phyloP scores from a whole-genome alignment of 1,140 invertebrate genomes.

The Muscidifurax raptorellus region DNA sequence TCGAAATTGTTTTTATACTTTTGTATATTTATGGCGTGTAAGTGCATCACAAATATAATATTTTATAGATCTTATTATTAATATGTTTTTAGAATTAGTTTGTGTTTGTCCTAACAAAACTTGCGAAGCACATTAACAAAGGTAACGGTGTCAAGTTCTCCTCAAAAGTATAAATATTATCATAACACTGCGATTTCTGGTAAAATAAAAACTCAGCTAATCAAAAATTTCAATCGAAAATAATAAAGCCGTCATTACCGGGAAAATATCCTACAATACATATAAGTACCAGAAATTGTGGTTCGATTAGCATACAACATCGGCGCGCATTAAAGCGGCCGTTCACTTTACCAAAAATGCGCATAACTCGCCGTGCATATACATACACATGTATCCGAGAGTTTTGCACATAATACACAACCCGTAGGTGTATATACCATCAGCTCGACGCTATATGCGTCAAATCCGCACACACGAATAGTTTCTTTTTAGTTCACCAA shows the following conservation, averaged over 20 bases:
- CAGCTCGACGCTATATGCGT: no score
- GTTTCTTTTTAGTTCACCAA: no score
- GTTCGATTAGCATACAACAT: slow-evolving; percentile 12
- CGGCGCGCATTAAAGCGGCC: background rate
- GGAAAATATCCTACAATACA: no score
- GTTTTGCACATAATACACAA: background rate
- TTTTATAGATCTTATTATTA: no score
- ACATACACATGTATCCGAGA: background rate
- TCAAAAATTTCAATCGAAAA: no score
- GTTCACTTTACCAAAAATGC: background rate
- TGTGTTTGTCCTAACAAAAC: no score
- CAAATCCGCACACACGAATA: background rate
- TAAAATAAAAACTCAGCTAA: background rate
- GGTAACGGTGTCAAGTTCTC: background rate
- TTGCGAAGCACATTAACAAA: background rate
- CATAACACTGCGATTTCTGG: background rate
- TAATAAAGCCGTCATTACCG: no score
- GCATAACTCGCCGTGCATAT: background rate
- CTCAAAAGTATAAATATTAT: no score
- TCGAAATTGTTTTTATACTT: background rate
- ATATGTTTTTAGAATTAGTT: no score
- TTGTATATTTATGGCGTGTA: no score
- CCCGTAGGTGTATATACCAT: no score
- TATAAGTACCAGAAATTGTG: background rate
- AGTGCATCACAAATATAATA: no score